These are phyloP conservation scores for Selene dorsalis DNA, from an alignment of 2,797 vertebrate species.

Conservation along the genomic window DNA sequence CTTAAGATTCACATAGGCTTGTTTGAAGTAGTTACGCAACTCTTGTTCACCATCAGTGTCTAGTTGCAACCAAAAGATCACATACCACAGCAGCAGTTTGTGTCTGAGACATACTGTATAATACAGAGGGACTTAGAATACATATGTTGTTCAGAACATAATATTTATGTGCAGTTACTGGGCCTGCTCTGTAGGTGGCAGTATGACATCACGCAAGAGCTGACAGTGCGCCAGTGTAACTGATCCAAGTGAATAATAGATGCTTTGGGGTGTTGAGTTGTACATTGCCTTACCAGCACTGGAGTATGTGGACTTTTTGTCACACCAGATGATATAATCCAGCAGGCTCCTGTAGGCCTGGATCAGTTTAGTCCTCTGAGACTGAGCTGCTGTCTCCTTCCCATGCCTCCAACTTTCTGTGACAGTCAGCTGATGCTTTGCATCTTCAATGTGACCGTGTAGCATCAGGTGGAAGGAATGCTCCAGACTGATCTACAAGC, in stretches of 20 bases:
- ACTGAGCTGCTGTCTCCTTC: conserved; percentile 79
- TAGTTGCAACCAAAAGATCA: conserved; percentile 19
- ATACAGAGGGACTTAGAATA: background rate
- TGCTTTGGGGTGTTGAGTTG: conserved; percentile 10
- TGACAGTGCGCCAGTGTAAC: background rate
- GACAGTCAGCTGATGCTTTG: conserved; percentile 83
- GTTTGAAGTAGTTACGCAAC: conserved; percentile 86
- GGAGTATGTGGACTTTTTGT: conserved; percentile 78
- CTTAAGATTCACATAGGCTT: conserved; percentile 85
- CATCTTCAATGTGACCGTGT: conserved; percentile 85
- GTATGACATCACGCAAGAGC: conserved; percentile 37
- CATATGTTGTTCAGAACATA: background rate
- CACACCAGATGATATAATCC: conserved; percentile 89
- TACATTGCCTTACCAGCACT: conserved; percentile 78
- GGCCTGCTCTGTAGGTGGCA: conserved; percentile 55
- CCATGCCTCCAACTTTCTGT: conserved; percentile 92
- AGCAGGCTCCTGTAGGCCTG: conserved; percentile 90
- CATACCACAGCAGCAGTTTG: background rate
- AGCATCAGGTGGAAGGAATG: conserved; percentile 89
- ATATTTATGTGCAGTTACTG: background rate
- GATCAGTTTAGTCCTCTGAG: conserved; percentile 83
- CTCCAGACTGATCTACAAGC: conserved; percentile 88
- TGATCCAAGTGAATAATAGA: conserved; percentile 46
- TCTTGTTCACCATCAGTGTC: conserved; percentile 70
- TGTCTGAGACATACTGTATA: background rate